Conservation (phyloP, 2,888 invertebrate genomes). For the Stenodema calcarata region DNA sequence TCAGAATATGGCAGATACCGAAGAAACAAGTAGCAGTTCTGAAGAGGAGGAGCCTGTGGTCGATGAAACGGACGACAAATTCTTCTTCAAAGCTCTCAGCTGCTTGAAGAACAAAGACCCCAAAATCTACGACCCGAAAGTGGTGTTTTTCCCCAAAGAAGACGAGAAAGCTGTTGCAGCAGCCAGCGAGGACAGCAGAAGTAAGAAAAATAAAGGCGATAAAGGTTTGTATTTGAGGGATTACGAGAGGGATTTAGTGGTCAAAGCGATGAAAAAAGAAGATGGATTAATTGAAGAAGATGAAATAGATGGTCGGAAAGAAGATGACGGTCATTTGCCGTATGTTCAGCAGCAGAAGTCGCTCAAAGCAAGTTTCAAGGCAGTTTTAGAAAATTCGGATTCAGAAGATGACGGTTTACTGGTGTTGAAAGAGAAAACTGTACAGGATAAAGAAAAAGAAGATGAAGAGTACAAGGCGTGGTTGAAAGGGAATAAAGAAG, state of each 20-base stretch:
- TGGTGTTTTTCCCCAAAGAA: slow-evolving; percentile 69
- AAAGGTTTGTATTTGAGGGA: slow-evolving; percentile 76
- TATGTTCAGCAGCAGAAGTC: slow-evolving; percentile 73
- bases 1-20: slow-evolving; percentile 9
- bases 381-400: slow-evolving; percentile 65
- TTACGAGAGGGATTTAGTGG: slow-evolving; percentile 72
- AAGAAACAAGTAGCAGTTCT: slow-evolving; percentile 35
- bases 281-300: slow-evolving; percentile 35
- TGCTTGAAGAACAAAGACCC: slow-evolving; percentile 89
- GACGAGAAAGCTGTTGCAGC: slow-evolving; percentile 54
- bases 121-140: slow-evolving; percentile 80
- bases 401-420: slow-evolving; percentile 65
- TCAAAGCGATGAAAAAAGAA: slow-evolving; percentile 60
- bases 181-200: slow-evolving; percentile 58
- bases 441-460: slow-evolving; percentile 63
- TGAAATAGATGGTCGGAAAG: slow-evolving; percentile 53
- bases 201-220: slow-evolving; percentile 60
- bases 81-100: slow-evolving; percentile 86
- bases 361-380: slow-evolving; percentile 71
- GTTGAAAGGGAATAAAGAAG: slow-evolving; percentile 76
- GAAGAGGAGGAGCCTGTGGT: slow-evolving; percentile 47
- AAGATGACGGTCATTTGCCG: slow-evolving; percentile 59
- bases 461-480: slow-evolving; percentile 76
- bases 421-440: slow-evolving; percentile 66
- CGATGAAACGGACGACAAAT: slow-evolving; percentile 66